A percentile compares a stretch with the other conserved stretches of the same genome.
These are phyloP conservation scores for Morphnarchus princeps DNA, from an alignment of 2,113 vertebrate species.

Conservation along the genomic window DNA sequence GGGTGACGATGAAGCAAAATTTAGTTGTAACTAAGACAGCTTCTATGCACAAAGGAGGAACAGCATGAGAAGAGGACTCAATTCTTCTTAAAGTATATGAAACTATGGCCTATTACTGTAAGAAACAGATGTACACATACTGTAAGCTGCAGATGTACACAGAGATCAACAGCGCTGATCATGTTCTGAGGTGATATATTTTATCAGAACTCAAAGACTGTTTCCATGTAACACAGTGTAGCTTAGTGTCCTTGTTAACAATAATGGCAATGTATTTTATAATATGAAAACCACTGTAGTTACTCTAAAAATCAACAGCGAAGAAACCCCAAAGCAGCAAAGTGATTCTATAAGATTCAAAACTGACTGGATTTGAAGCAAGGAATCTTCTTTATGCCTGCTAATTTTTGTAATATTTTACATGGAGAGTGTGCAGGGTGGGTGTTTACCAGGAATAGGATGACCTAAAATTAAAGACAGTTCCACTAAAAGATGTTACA, in stretches of 20 bases:
- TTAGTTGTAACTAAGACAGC: neutral
- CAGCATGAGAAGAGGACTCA: neutral
- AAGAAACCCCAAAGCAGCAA: neutral
- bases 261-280: neutral
- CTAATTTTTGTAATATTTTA: neutral
- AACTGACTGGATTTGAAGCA: neutral
- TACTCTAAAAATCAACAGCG: neutral
- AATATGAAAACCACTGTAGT: neutral
- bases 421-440: fast-evolving
- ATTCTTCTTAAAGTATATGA: neutral
- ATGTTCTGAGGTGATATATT: neutral
- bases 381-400: neutral
- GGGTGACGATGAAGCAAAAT: neutral
- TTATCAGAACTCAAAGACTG: neutral
- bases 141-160: neutral
- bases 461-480: neutral
- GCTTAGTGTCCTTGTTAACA: neutral
- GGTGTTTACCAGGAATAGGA: neutral
- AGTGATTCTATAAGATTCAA: neutral
- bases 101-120: neutral
- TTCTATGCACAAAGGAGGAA: neutral
- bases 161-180: neutral
- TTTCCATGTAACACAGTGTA: neutral
- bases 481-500: neutral
- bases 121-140: neutral